Conservation (phyloP, 2,888 invertebrate genomes). For the Chymomyza procnemis region DNA sequence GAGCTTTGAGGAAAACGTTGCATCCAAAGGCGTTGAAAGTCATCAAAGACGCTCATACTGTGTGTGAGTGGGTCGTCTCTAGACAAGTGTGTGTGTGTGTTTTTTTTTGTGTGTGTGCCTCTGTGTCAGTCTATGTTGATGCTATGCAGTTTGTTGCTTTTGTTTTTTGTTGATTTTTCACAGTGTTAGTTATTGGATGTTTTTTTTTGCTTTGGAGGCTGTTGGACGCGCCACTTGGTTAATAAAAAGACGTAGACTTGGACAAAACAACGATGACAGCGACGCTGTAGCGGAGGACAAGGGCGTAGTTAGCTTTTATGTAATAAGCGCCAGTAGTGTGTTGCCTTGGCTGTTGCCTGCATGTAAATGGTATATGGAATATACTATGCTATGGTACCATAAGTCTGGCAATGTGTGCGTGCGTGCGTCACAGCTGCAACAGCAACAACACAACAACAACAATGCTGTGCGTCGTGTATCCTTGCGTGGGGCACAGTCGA, state of each 20-base stretch:
- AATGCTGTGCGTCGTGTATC: not conserved
- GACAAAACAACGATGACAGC: not conserved
- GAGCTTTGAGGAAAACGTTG: slow-evolving; percentile 94
- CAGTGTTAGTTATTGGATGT: not conserved
- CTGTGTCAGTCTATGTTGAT: not conserved
- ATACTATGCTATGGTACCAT: not conserved
- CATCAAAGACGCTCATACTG: slow-evolving; percentile 90
- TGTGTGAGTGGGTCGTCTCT: not conserved
- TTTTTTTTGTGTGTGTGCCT: not conserved
- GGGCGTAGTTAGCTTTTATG: slow-evolving; percentile 45
- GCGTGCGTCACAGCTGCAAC: not conserved
- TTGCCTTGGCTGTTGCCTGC: slow-evolving; percentile 62
- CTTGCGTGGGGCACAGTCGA: not conserved
- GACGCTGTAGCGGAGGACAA: not conserved
- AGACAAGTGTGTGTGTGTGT: too few species aligned
- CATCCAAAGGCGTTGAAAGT: slow-evolving; percentile 94
- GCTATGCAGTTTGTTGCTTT: slow-evolving; percentile 6
- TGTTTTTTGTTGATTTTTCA: not conserved
- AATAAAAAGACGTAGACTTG: not conserved
- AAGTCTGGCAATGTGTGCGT: slow-evolving; percentile 4
- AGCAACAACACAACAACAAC: not conserved
- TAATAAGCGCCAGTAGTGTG: slow-evolving; percentile 55
- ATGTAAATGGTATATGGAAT: slow-evolving; percentile 36
- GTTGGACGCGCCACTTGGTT: not conserved
- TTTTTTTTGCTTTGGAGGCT: not conserved